Base-by-base conservation (phyloP, 2,113 vertebrate species). In the Panthera tigris region DNA sequence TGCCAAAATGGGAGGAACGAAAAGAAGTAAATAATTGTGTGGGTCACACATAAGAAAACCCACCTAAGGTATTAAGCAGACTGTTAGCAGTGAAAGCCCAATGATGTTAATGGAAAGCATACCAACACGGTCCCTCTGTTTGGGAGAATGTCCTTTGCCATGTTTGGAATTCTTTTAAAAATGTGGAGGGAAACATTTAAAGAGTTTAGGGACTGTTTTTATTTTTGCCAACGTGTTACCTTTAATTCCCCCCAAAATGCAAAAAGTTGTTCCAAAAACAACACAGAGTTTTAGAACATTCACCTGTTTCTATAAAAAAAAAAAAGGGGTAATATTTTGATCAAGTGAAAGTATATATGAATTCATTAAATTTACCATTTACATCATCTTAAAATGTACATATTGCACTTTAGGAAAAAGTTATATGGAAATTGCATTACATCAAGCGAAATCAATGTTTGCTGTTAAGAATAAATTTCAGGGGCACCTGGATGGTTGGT, bases 311-410 rank as follows among this genome's bases (percentile, higher is more conserved):
- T 57, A 74, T 76, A 39, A 29, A 31, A 33, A 23, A 71, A 85
- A 96, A 85, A 96, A 82, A 89, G 96, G 79, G 82, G 52, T 79
- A 90, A 63, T 73, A 48, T 74, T 84, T 76, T 84, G 76, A 68
- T 94, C 25, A 83, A 52, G 93, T 36, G 31, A 39, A 82, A 31
- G 65, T 31, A 29, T 3, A 73, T 7, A 65, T 36, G 9, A 50
- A 21, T 66, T 57, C 31, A 79, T 91, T 79, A 61, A 69, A 74
- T 73, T n/a, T 78, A 15, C 11, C 27, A 63, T 88, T 86, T 79
- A 39, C 7, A 41, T 76, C 11, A 80, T 74, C 14, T n/a, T 55
- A 83, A 92, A 74, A 71, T 50, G 8, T 18, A 45, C 3, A 52
- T 16, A 10, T 11, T 52, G 25, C 3, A 27, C n/a, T 90, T 92